A percentile compares a stretch with the other conserved stretches of the same genome.
phyloP scores from a whole-genome alignment of 2,888 invertebrate genomes.

The Phlogophora meticulosa region DNA sequence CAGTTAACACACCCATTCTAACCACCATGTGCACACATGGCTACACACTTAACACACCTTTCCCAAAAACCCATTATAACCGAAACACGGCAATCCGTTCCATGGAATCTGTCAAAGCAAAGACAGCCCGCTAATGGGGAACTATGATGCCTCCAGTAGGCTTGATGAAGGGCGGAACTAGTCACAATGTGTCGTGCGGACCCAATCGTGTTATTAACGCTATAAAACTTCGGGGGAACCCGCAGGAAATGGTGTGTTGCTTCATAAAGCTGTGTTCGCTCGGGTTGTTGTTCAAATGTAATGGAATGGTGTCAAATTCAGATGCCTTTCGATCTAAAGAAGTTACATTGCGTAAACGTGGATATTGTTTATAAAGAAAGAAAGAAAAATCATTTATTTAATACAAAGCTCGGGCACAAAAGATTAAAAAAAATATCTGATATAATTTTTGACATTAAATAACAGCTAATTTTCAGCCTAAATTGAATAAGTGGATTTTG shows the following conservation, averaged over 20 bases:
- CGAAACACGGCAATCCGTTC: constrained; percentile 30
- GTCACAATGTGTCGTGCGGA: constrained; percentile 27
- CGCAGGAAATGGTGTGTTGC: constrained; percentile 17
- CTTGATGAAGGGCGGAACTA: constrained; percentile 36
- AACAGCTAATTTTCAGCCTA: too few species aligned
- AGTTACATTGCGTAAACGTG: neutral
- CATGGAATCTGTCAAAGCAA: constrained; percentile 44
- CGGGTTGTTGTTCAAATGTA: constrained; percentile 13
- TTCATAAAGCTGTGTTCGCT: constrained; percentile 13
- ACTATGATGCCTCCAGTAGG: neutral
- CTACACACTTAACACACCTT: neutral
- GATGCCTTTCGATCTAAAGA: neutral
- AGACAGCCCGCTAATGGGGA: constrained; percentile 54
- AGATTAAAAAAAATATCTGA: too few species aligned
- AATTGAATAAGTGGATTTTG: too few species aligned
- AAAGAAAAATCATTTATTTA: too few species aligned
- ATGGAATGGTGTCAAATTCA: neutral
- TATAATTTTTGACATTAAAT: too few species aligned
- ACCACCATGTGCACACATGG: neutral
- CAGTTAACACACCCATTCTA: neutral
- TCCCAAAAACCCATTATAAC: constrained; percentile 42
- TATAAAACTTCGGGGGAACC: constrained; percentile 12
- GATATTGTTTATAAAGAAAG: neutral
- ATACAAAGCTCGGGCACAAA: too few species aligned
- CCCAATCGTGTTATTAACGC: constrained; percentile 29